These are phyloP conservation scores for Poeciliopsis prolifica DNA, from an alignment of 2,113 vertebrate species.

Conservation along the genomic window DNA sequence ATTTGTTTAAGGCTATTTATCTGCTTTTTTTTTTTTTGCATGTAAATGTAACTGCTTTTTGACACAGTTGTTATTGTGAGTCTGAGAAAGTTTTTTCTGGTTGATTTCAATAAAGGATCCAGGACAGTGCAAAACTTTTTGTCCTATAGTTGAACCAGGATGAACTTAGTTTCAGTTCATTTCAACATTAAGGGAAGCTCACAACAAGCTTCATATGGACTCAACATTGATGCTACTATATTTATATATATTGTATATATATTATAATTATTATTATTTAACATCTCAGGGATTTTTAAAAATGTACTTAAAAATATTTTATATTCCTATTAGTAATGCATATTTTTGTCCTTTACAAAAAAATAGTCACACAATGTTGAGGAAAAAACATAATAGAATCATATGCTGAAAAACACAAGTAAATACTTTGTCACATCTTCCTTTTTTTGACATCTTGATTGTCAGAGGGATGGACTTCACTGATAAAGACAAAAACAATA, in stretches of 20 bases:
- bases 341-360: neutral
- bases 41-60: neutral
- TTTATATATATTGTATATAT: neutral
- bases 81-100: neutral
- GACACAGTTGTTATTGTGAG: neutral
- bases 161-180: neutral
- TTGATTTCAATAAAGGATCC: neutral
- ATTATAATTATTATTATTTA: neutral
- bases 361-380: neutral
- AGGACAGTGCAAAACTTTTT: neutral
- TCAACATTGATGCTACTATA: too few relatives aligned
- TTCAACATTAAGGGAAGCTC: neutral
- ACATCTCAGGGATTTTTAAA: too few relatives aligned
- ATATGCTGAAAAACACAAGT: neutral
- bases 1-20: slow-evolving; percentile 8
- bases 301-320: neutral
- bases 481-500: too few relatives aligned
- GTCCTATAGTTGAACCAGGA: slow-evolving; percentile 45
- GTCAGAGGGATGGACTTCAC: too few relatives aligned
- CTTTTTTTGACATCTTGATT: too few relatives aligned
- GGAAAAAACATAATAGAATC: neutral
- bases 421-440: too few relatives aligned
- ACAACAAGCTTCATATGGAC: too few relatives aligned
- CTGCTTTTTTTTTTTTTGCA: neutral
- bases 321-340: neutral